A percentile compares a stretch with the other conserved stretches of the same genome.
Conservation (phyloP, 2,888 invertebrate species). For the Rotaria sp. region DNA sequence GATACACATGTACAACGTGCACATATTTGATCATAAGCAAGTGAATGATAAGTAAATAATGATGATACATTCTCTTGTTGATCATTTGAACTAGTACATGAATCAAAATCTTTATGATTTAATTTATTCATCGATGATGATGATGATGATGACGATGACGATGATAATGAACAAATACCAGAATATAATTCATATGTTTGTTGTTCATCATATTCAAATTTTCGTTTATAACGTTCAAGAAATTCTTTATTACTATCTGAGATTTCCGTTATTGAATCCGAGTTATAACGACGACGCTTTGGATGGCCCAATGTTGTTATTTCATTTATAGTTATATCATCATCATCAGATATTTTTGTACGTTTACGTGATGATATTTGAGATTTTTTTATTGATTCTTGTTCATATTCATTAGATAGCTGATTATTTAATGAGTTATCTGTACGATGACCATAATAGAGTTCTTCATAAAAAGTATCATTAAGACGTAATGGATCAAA, state of each 20-base stretch:
- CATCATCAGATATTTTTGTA: not conserved
- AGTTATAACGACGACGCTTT: not conserved
- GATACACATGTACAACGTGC: conserved; percentile 80
- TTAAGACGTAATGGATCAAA: conserved; percentile 1
- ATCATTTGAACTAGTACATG: not conserved
- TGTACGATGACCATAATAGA: not conserved
- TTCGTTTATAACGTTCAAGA: conserved; percentile 24
- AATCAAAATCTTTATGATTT: not conserved
- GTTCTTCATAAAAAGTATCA: conserved; percentile 3
- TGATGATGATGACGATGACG: not conserved
- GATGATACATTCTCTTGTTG: conserved; percentile 3
- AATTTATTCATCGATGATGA: too few relatives aligned
- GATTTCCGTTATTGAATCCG: not conserved
- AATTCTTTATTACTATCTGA: conserved; percentile 21
- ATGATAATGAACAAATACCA: conserved; percentile 1
- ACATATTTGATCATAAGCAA: conserved; percentile 23
- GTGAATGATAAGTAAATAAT: not conserved
- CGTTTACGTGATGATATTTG: not conserved
- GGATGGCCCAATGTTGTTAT: not conserved
- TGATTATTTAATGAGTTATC: not conserved
- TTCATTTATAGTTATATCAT: not conserved
- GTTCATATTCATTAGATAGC: not conserved
- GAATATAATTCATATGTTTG: not conserved
- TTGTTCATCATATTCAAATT: conserved; percentile 1
- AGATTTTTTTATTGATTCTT: not conserved